Evolutionary conservation across 2,888 invertebrate genomes (phyloP), one percentile per base, ranked within the genome.

Genomic region (Sthenelais limicola): DNA sequence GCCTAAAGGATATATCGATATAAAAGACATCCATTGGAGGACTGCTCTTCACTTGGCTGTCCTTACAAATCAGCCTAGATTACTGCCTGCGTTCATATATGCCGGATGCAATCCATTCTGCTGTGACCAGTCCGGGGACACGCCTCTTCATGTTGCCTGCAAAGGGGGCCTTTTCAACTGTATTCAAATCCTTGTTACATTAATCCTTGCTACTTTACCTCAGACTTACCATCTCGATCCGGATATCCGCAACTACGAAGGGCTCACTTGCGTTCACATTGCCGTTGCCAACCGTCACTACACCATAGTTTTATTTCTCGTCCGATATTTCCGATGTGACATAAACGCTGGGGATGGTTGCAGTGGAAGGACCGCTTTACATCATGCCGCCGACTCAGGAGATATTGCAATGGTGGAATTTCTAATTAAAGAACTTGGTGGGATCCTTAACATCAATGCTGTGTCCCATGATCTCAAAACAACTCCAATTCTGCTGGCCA

Each of bases 221-320:
- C 15, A 35, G 24, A 2, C 62, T 2, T 5, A 12, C 3, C n/a
- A n/a, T n/a, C 7, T 35, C 21, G 62, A 62, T 18, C n/a, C 62
- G 12, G 28, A 62, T 26, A 35, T 35, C 38, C 35, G 62, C 12
- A 62, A 62, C 62, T 62, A 62, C 38, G 24, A 62, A 26, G 62
- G 62, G 5, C 43, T 62, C 21, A 98, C 98, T 18, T 96, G 97
- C 18, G 91, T 99, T 49, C 98, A 99, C 88, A 94, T 98, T 83
- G 98, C 99, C 0, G 94, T 98, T 24, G 96, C 95, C 73, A 94
- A 98, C 84, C 99, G 99, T 1, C 98, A 98, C 88, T 94, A 95
- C 84, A 97, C 98, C 88, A 98, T 99, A 98, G 97, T 98, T 33
- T 97, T 97, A 89, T 94, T 99, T 33, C 91, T 99, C 21, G 15